Evolutionary conservation across 1,140 invertebrate genomes (phyloP).

Genomic region (Myzus persicae): DNA sequence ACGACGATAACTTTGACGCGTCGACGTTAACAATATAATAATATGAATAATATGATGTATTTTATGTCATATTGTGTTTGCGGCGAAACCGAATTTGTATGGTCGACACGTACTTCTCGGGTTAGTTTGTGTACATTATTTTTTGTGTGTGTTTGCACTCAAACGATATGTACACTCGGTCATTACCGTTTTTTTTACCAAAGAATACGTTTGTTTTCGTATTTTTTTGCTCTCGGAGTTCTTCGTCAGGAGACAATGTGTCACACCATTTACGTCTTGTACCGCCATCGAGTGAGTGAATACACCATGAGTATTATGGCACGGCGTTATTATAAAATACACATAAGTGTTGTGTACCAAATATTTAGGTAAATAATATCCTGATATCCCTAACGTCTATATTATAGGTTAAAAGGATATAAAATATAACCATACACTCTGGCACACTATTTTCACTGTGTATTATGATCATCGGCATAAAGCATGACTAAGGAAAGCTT

Average conservation of each 20-base stretch:
- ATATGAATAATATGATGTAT: conserved; percentile 3
- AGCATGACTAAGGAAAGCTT: background rate
- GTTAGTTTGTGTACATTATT: background rate
- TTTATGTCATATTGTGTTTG: background rate
- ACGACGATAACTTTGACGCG: background rate
- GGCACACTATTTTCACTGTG: background rate
- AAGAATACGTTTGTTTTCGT: background rate
- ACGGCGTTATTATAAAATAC: background rate
- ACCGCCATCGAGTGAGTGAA: background rate
- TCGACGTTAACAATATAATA: background rate
- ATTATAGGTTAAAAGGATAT: too few species aligned
- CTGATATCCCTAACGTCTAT: too few species aligned
- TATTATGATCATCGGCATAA: background rate
- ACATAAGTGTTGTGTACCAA: background rate
- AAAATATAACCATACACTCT: too few species aligned
- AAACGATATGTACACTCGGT: background rate
- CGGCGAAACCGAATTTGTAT: background rate
- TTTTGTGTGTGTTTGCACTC: background rate
- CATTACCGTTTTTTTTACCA: background rate
- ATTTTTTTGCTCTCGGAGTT: background rate
- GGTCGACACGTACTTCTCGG: background rate
- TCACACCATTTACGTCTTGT: background rate
- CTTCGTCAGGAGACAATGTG: background rate
- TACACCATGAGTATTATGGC: background rate
- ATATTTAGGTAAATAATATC: background rate